A percentile compares a stretch with the other conserved stretches of the same genome.
These are phyloP conservation scores for Miichthys miiuy DNA, from an alignment of 2,797 vertebrate species.

Conservation along the genomic window DNA sequence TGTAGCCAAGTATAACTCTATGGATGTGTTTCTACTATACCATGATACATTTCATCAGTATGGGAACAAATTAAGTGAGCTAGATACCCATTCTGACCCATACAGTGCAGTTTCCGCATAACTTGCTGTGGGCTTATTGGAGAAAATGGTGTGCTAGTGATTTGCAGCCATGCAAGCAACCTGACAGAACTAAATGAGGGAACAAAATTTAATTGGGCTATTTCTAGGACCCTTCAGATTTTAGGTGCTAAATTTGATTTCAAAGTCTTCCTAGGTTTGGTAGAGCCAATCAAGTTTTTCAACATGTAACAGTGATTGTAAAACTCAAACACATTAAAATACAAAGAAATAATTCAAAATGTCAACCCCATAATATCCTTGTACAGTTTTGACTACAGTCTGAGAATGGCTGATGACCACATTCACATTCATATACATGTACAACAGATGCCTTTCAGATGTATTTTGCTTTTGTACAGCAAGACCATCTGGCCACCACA, in stretches of 20 bases:
- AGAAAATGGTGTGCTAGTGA: neutral
- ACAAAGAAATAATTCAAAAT: neutral
- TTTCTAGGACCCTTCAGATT: neutral
- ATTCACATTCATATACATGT: neutral
- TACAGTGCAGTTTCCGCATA: neutral
- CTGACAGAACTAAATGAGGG: neutral
- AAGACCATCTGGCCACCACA: conserved; percentile 8
- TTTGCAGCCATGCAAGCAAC: neutral
- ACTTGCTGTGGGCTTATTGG: neutral
- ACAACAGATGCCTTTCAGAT: conserved; percentile 25
- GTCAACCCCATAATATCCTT: neutral
- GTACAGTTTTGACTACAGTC: neutral
- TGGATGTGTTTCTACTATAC: neutral
- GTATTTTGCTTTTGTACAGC: conserved; percentile 7
- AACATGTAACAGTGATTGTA: neutral
- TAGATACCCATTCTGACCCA: neutral
- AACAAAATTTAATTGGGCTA: neutral
- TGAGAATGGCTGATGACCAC: neutral
- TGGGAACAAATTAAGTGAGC: neutral
- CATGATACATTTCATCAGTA: neutral
- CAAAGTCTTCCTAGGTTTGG: neutral
- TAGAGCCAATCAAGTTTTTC: neutral
- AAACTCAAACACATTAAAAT: neutral
- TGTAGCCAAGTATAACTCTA: neutral
- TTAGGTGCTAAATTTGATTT: neutral